A percentile compares a stretch with the other conserved stretches of the same genome.
phyloP scores from a whole-genome alignment of 2,113 vertebrate genomes.

The Hippoglossus stenolepis region DNA sequence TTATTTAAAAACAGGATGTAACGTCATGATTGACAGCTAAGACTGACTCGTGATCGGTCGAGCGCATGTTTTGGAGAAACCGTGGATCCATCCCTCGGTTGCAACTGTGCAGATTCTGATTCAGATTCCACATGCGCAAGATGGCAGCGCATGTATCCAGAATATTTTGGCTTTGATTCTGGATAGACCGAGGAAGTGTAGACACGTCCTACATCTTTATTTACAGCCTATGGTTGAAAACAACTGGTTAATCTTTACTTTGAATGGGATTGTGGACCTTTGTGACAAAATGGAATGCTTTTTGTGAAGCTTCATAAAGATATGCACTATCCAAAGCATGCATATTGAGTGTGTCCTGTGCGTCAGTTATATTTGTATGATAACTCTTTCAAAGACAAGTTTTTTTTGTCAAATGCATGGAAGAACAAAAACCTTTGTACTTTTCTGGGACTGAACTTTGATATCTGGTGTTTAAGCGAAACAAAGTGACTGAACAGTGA shows the following conservation, averaged over 20 bases:
- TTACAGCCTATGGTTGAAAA: neutral
- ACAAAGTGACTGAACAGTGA: conserved; percentile 5
- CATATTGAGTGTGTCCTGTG: conserved; percentile 55
- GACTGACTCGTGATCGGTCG: no score
- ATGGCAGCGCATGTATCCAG: no score
- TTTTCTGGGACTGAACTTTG: conserved; percentile 25
- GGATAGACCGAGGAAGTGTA: neutral
- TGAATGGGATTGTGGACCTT: conserved; percentile 30
- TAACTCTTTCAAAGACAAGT: conserved; percentile 22
- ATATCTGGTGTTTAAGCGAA: conserved; percentile 8
- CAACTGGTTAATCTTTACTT: conserved; percentile 39
- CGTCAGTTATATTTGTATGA: conserved; percentile 36
- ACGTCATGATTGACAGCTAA: no score
- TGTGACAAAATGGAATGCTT: conserved; percentile 46
- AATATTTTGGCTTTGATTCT: no score
- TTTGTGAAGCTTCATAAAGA: conserved; percentile 50
- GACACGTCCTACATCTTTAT: neutral
- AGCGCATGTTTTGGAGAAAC: no score
- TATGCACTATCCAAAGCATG: conserved; percentile 74
- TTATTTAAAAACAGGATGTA: no score
- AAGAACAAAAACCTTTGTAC: conserved; percentile 30
- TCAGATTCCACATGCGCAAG: no score
- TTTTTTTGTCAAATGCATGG: conserved; percentile 54
- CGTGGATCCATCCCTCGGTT: no score
- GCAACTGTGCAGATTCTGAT: no score